phyloP scores from a whole-genome alignment of 2,113 vertebrate species.

The Climacteris rufus region DNA sequence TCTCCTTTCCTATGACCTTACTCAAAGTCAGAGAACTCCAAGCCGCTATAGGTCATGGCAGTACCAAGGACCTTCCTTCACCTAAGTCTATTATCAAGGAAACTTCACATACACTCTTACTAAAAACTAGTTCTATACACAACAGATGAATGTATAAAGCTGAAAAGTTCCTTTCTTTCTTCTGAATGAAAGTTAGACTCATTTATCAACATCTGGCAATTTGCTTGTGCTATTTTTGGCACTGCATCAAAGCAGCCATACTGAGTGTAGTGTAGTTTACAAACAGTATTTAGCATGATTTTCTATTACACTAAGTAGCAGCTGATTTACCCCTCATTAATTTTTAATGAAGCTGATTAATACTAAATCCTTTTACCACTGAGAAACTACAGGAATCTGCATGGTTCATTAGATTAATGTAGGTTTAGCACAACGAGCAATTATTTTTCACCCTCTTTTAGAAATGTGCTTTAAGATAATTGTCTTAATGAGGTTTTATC shows the following conservation, averaged over 20 bases:
- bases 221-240: conserved; percentile 25
- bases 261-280: not conserved
- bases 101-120: not conserved
- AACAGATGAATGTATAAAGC: not conserved
- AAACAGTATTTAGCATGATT: conserved; percentile 39
- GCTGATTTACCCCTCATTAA: conserved; percentile 67
- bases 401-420: conserved; percentile 55
- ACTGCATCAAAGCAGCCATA: conserved; percentile 2
- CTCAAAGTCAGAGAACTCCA: not conserved
- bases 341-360: conserved; percentile 72
- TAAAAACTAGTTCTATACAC: not conserved
- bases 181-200: not conserved
- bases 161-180: not conserved
- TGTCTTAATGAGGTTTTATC: conserved; percentile 25
- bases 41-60: not conserved
- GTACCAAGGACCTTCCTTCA: not conserved
- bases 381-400: conserved; percentile 20
- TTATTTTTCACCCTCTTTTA: conserved; percentile 54
- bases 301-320: conserved; percentile 57
- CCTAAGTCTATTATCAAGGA: not conserved
- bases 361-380: conserved; percentile 50
- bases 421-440: conserved; percentile 20
- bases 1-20: not conserved
- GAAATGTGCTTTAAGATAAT: conserved; percentile 32
- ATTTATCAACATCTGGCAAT: conserved; percentile 33